Percentiles rank a stretch among this genome's conserved stretches.
Conservation (phyloP, 2,113 vertebrate genomes). For the Rana temporaria region DNA sequence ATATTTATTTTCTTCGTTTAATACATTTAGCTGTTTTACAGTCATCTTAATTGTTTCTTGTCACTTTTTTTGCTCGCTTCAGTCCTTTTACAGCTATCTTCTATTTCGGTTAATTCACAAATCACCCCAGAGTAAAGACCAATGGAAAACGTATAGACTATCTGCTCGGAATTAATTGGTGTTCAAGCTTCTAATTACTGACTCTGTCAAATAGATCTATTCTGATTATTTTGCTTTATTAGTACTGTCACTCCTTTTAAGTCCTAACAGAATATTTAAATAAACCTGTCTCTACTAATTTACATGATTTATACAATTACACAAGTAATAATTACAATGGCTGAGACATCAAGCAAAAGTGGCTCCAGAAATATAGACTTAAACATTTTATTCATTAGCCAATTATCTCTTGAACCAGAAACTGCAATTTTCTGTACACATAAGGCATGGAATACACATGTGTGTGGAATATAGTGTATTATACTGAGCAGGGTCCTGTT, state of each 20-base stretch:
- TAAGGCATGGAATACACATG: neutral
- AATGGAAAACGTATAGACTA: slow-evolving; percentile 49
- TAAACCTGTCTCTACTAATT: slow-evolving; percentile 68
- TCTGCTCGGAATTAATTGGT: slow-evolving; percentile 64
- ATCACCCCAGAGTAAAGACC: slow-evolving; percentile 46
- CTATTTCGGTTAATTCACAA: slow-evolving; percentile 24
- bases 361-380: slow-evolving; percentile 45
- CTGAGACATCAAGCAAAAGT: slow-evolving; percentile 55
- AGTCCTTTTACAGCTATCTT: neutral
- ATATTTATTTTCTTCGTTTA: neutral
- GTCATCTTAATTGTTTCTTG: slow-evolving; percentile 16
- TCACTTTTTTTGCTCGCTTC: slow-evolving; percentile 12
- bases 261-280: slow-evolving; percentile 67
- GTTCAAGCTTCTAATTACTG: slow-evolving; percentile 68
- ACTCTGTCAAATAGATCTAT: slow-evolving; percentile 68
- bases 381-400: slow-evolving; percentile 29
- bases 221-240: slow-evolving; percentile 70
- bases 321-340: slow-evolving; percentile 64
- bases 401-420: slow-evolving; percentile 43
- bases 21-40: neutral
- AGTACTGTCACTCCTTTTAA: slow-evolving; percentile 65
- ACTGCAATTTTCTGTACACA: neutral
- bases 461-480: too few relatives aligned
- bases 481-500: too few relatives aligned
- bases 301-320: slow-evolving; percentile 63